Conservation (phyloP, 2,113 vertebrate species). For the Hipposideros armiger region DNA sequence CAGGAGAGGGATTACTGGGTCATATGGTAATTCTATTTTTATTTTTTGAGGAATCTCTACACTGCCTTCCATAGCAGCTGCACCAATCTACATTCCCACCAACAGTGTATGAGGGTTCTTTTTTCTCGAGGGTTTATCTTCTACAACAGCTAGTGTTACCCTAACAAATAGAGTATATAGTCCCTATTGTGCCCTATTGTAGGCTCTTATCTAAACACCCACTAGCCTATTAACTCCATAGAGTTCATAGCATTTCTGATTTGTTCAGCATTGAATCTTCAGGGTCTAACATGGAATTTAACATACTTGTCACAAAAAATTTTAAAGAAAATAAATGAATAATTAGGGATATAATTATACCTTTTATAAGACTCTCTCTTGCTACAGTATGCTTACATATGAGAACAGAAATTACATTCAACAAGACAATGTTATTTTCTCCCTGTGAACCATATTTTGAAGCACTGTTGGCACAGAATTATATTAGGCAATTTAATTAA, state of each 20-base stretch:
- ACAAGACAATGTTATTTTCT: constrained; percentile 37
- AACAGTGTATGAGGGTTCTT: too few relatives aligned
- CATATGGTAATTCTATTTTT: too few relatives aligned
- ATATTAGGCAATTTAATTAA: constrained; percentile 58
- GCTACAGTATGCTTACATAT: neutral
- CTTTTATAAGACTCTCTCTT: constrained; percentile 27
- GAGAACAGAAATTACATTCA: constrained; percentile 15
- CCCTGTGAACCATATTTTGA: constrained; percentile 32
- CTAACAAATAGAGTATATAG: neutral
- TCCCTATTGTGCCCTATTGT: neutral
- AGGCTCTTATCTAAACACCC: neutral
- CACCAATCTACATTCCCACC: too few relatives aligned
- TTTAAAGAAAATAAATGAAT: neutral
- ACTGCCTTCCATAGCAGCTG: too few relatives aligned
- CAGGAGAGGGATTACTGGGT: too few relatives aligned
- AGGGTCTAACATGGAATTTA: neutral
- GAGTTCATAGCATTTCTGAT: neutral
- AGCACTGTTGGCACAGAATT: constrained; percentile 16
- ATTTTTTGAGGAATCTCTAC: too few relatives aligned
- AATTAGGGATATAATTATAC: constrained; percentile 26
- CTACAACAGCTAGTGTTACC: neutral
- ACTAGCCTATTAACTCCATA: neutral
- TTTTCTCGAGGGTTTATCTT: neutral
- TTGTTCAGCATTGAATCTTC: neutral
- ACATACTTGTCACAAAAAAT: neutral